A percentile compares a stretch with the other conserved stretches of the same genome.
Evolutionary conservation across 2,888 invertebrate species (phyloP).

Genomic region (Nymphalis urticae): DNA sequence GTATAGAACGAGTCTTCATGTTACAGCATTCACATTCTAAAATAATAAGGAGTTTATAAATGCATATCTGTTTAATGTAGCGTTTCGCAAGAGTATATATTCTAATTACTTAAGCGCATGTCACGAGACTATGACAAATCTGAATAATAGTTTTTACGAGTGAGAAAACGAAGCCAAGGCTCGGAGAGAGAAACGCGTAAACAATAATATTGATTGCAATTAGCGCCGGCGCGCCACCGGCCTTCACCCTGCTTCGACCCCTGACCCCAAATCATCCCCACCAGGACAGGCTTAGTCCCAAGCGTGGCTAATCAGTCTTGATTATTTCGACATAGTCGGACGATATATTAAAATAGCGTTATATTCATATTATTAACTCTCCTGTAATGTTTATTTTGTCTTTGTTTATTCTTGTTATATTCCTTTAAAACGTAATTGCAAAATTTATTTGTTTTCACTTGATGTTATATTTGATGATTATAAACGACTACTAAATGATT

Average conservation of each 20-base stretch:
- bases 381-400: too few relatives aligned
- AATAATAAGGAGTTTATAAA: background rate
- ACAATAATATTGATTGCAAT: conserved; percentile 39
- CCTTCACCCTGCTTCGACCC: conserved; percentile 22
- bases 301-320: background rate
- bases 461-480: too few relatives aligned
- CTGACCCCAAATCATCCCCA: conserved; percentile 5
- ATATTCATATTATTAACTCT: too few relatives aligned
- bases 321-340: background rate
- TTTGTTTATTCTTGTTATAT: too few relatives aligned
- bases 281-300: background rate
- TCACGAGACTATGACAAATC: conserved; percentile 34
- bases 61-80: background rate
- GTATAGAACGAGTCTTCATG: too few relatives aligned
- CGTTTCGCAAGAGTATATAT: background rate
- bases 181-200: conserved; percentile 36
- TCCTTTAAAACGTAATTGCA: too few relatives aligned
- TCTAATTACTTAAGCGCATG: conserved; percentile 14
- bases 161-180: conserved; percentile 46
- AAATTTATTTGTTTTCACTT: too few relatives aligned
- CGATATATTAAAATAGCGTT: background rate
- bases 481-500: too few relatives aligned
- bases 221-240: conserved; percentile 36
- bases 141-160: conserved; percentile 32
- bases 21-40: too few relatives aligned